Conservation (phyloP, 2,888 invertebrate species). For the Pomacea canaliculata region DNA sequence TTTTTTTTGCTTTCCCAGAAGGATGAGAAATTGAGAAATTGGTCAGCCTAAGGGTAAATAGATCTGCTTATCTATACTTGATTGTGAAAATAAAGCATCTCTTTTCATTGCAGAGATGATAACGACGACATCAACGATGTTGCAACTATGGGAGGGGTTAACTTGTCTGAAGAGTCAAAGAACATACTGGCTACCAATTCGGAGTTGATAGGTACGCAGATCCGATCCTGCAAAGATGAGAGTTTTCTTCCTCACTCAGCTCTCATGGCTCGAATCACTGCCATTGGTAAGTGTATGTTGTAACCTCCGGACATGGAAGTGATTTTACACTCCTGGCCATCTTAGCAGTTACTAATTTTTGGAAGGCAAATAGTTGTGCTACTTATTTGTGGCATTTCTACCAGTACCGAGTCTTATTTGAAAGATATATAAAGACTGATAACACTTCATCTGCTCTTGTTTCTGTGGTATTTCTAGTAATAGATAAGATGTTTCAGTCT, state of each 20-base stretch:
- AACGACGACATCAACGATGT: constrained; percentile 99
- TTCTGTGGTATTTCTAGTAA: not conserved
- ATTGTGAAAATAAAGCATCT: too few species aligned
- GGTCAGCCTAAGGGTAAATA: too few species aligned
- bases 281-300: constrained; percentile 75
- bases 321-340: too few species aligned
- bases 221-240: constrained; percentile 93
- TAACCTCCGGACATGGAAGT: too few species aligned
- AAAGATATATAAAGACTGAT: too few species aligned
- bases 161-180: constrained; percentile 94
- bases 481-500: not conserved
- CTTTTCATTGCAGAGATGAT: constrained; percentile 76
- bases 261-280: constrained; percentile 80
- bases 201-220: constrained; percentile 89
- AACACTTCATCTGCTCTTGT: not conserved
- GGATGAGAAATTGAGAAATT: too few species aligned
- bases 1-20: too few species aligned
- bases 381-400: too few species aligned
- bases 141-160: constrained; percentile 98
- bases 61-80: too few species aligned
- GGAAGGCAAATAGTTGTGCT: too few species aligned
- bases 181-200: constrained; percentile 87
- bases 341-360: too few species aligned
- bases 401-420: too few species aligned
- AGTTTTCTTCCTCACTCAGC: constrained; percentile 82